Conservation (phyloP, 2,113 vertebrate species). For the Uropsilus gracilis region DNA sequence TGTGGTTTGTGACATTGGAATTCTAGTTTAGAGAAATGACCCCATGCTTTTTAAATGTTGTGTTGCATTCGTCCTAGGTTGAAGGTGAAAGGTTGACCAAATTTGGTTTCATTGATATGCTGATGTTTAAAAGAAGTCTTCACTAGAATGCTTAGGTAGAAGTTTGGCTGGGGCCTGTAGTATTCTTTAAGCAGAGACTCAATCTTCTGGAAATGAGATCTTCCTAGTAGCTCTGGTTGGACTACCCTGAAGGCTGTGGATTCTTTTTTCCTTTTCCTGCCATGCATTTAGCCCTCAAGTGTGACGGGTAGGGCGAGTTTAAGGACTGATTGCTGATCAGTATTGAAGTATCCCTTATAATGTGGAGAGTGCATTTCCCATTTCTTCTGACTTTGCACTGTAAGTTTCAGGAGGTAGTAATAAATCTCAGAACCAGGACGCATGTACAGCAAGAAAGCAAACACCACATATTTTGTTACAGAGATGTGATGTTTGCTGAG, state of each 20-base stretch:
- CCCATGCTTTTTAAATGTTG: neutral
- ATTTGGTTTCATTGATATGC: constrained; percentile 9
- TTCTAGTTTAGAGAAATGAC: constrained; percentile 66
- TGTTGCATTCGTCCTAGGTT: neutral
- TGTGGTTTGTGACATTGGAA: constrained; percentile 64
- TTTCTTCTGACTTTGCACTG: neutral
- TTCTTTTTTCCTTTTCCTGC: neutral
- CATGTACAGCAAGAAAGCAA: neutral
- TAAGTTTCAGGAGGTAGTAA: neutral
- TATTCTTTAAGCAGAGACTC: neutral
- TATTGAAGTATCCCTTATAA: neutral
- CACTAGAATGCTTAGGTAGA: neutral
- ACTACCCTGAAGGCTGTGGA: neutral
- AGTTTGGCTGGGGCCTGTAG: neutral
- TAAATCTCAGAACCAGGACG: neutral
- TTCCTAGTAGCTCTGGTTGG: neutral
- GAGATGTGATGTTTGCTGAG: neutral
- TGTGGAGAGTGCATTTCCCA: neutral
- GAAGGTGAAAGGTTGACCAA: constrained; percentile 33
- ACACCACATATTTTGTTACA: neutral
- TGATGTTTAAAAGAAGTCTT: neutral
- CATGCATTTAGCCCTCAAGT: neutral
- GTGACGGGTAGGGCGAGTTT: neutral
- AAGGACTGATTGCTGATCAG: neutral
- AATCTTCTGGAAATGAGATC: neutral